Conservation (phyloP, 2,888 invertebrate genomes). For the Arenicola marina region DNA sequence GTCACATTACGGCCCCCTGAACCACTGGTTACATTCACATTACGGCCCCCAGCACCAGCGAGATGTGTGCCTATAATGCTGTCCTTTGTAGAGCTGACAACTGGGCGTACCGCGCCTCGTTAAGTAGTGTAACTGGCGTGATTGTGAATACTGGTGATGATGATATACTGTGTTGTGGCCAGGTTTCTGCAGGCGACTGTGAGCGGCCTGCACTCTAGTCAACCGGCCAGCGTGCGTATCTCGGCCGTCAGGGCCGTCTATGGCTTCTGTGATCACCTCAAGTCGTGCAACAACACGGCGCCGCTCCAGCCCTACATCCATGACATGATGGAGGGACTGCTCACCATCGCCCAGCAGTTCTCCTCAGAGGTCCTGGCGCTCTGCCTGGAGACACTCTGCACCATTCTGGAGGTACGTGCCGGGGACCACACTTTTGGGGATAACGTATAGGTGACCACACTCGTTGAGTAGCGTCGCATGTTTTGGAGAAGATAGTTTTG, state of each 20-base stretch:
- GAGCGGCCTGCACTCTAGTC: constrained; percentile 65
- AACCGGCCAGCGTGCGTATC: constrained; percentile 65
- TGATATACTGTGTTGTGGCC: too few relatives aligned
- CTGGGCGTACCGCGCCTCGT: too few relatives aligned
- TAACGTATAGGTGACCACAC: too few relatives aligned
- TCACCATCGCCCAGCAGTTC: constrained; percentile 65
- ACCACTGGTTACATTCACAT: too few relatives aligned
- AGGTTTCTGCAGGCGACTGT: constrained; percentile 67
- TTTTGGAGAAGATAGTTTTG: too few relatives aligned
- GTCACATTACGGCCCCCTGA: too few relatives aligned
- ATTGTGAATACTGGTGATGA: not conserved
- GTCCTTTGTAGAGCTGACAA: too few relatives aligned
- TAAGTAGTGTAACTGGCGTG: not conserved
- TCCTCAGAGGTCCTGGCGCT: constrained; percentile 65
- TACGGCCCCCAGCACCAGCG: too few relatives aligned
- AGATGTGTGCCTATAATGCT: too few relatives aligned
- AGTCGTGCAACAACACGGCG: constrained; percentile 61
- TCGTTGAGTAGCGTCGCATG: too few relatives aligned
- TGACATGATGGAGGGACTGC: constrained; percentile 65
- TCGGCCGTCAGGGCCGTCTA: constrained; percentile 65
- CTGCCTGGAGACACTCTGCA: constrained; percentile 65
- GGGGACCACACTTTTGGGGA: too few relatives aligned
- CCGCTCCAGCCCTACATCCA: constrained; percentile 62
- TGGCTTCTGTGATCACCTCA: constrained; percentile 67
- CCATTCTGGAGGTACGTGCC: constrained; percentile 65